Percentiles rank a stretch among this genome's conserved stretches.
These are phyloP conservation scores for Coelopa pilipes DNA, from an alignment of 2,888 invertebrate genomes.

Conservation along the genomic window DNA sequence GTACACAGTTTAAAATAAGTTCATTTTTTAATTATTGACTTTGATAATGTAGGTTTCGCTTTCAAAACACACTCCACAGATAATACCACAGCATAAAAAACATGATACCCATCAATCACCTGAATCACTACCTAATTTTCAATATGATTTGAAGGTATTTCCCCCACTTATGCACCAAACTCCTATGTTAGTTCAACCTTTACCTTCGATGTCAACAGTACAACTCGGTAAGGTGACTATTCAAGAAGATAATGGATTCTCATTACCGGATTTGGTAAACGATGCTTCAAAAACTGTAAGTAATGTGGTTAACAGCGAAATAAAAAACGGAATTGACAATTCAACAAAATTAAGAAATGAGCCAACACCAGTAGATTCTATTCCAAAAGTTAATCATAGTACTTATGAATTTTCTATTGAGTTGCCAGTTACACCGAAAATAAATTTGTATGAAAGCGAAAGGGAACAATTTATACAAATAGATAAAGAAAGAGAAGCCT, in stretches of 20 bases:
- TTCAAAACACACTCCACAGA: slow-evolving; percentile 50
- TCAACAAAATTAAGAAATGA: slow-evolving; percentile 4
- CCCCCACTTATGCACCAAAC: slow-evolving; percentile 25
- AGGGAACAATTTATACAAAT: slow-evolving; percentile 5
- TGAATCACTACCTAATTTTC: slow-evolving; percentile 26
- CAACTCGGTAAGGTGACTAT: slow-evolving; percentile 22
- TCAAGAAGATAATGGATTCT: neutral
- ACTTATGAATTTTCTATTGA: slow-evolving; percentile 61
- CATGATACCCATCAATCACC: slow-evolving; percentile 22
- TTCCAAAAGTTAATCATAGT: slow-evolving; percentile 30
- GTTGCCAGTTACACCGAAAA: slow-evolving; percentile 56
- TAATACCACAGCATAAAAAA: slow-evolving; percentile 53
- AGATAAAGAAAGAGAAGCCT: too few relatives aligned
- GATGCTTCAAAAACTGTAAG: slow-evolving; percentile 49
- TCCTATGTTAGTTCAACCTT: slow-evolving; percentile 44
- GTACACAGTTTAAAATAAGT: neutral
- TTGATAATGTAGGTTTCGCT: slow-evolving; percentile 45
- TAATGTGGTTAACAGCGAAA: slow-evolving; percentile 31
- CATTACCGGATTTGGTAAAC: slow-evolving; percentile 52
- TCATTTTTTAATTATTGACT: too few relatives aligned
- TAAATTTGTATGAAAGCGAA: slow-evolving; percentile 10
- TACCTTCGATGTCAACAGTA: slow-evolving; percentile 38
- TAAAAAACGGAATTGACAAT: slow-evolving; percentile 35
- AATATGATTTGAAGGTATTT: neutral
- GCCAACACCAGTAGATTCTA: slow-evolving; percentile 22